A percentile compares a stretch with the other conserved stretches of the same genome.
phyloP scores from a whole-genome alignment of 1,140 invertebrate species.

The Drosophila novamexicana region DNA sequence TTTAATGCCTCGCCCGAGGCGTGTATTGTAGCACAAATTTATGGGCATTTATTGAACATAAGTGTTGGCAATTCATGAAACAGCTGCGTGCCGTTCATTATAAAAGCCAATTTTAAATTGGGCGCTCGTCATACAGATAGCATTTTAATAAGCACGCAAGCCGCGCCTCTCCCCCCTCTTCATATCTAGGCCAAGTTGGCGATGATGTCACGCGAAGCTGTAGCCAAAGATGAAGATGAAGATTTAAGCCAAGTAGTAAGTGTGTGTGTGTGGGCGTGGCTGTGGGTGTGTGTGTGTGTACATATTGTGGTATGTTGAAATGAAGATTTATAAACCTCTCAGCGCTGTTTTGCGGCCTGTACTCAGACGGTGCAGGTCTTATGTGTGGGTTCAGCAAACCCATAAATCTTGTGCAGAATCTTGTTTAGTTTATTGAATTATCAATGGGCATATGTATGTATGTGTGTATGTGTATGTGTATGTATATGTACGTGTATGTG shows the following conservation, averaged over 20 bases:
- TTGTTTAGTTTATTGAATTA: slow-evolving; percentile 81
- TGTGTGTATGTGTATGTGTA: slow-evolving; percentile 22
- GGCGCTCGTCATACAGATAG: slow-evolving; percentile 36
- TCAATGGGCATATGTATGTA: slow-evolving; percentile 42
- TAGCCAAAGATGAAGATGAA: slow-evolving; percentile 30
- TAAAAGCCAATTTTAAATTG: slow-evolving; percentile 50
- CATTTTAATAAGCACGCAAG: slow-evolving; percentile 71
- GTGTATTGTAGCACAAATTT: slow-evolving; percentile 46
- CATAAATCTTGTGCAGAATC: slow-evolving; percentile 76
- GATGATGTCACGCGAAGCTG: slow-evolving; percentile 28
- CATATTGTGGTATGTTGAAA: slow-evolving; percentile 43
- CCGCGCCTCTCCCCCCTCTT: background rate
- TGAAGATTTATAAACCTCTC: slow-evolving; percentile 73
- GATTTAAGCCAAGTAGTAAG: background rate
- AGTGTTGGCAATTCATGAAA: slow-evolving; percentile 71
- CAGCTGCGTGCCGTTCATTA: slow-evolving; percentile 51
- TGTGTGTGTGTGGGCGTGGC: background rate
- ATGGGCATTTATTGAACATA: slow-evolving; percentile 76
- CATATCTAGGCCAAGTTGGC: slow-evolving; percentile 10
- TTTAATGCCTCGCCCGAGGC: slow-evolving; percentile 61
- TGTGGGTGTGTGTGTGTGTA: slow-evolving; percentile 14
- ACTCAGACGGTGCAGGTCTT: slow-evolving; percentile 17
- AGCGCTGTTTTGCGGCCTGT: slow-evolving; percentile 37
- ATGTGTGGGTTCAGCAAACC: slow-evolving; percentile 64
- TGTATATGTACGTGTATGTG: slow-evolving; percentile 9